Base-by-base conservation (phyloP, 2,113 vertebrate species). In the Corythornis vintsioides region DNA sequence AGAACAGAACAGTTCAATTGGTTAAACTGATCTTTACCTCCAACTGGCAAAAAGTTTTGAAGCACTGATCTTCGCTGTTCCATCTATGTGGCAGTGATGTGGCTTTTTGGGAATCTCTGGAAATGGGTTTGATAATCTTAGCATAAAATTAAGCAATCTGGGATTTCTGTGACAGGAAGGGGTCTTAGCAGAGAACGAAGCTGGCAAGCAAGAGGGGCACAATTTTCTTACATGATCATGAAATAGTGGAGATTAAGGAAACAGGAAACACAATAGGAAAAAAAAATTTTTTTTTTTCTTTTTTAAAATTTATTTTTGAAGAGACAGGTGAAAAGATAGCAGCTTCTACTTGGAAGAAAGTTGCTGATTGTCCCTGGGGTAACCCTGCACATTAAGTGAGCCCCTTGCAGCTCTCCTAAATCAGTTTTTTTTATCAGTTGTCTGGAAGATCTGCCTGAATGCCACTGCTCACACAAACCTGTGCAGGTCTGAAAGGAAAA, bases 361-460 rank as follows among this genome's bases (percentile, higher is more conserved):
- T 20, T 11, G 6, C 17, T 66, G 47, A 28, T 26, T 80, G 61
- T 11, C 28, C 9, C 29, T 35, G 17, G 13, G 11, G 11, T 86
- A 17, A 78, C 45, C 52, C 21, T 67, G 56, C 21, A 21, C 18
- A 55, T 55, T 25, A 84, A 74, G 42, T 3, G 6, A 83, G 15
- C 24, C 71, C 53, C 33, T 22, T 43, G 55, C 55, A 92, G 50
- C 21, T 53, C 69, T 52, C 59, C n/a, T 83, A 33, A 75, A 57
- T 22, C 15, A n/a, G n/a, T n/a, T n/a, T n/a, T n/a, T 61, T 48
- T 29, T 66, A n/a, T 35, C 42, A 25, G 40, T 70, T 0, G 0
- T 17, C 50, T 61, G 35, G 31, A 60, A 48, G 42, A 66, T 25
- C 21, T 77, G 31, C 22, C 50, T 20, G 24, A 83, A 80, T 7